Evolutionary conservation across 2,888 invertebrate genomes (phyloP), one percentile per base, ranked within the genome.

Genomic region (Troides helena): DNA sequence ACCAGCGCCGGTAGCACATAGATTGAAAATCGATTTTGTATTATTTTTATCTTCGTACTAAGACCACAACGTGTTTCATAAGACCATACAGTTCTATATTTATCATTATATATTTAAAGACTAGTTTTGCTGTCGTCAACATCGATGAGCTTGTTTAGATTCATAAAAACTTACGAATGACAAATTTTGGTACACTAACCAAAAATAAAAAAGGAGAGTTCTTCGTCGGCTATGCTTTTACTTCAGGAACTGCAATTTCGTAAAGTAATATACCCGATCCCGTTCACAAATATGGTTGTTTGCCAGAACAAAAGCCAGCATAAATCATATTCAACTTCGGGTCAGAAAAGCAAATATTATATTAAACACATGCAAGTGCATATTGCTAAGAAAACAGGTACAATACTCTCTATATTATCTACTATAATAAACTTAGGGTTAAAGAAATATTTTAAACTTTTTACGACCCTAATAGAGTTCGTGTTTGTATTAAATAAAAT

Each of bases 21-120:
- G 66, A 70, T 70, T 70, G 46, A 66, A 66, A 66, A 70, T 70
- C 65, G 65, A 69, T 69, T 69, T 66, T 39, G 58, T 62, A 14
- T 62, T 69, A 60, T 56, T 64, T 69, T 65, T 69, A 69, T 65
- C 65, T 65, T 30, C 61, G 36, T n/a, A 39, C 60, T 17, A 60
- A 10, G 61, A 60, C 53, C 53, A 60, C 21, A 25, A 53, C 61
- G 46, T 56, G 62, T 62, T 69, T 64, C 25, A 62, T 65, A 61
- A 57, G 8, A 46, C 2, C 46, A 14, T 46, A 46, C n/a, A 53
- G 18, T 53, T 53, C n/a, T n/a, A 53, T 6, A 18, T 53, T n/a
- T 12, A 46, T 14, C 14, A 2, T 12, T 46, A 46, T 46, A 14
- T 14, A 17, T 0, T 10, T 46, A 4, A 46, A 12, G 46, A 46